Evolutionary conservation across 2,888 invertebrate genomes (phyloP), one percentile per base, ranked within the genome.

Genomic region (Sturmia bella): DNA sequence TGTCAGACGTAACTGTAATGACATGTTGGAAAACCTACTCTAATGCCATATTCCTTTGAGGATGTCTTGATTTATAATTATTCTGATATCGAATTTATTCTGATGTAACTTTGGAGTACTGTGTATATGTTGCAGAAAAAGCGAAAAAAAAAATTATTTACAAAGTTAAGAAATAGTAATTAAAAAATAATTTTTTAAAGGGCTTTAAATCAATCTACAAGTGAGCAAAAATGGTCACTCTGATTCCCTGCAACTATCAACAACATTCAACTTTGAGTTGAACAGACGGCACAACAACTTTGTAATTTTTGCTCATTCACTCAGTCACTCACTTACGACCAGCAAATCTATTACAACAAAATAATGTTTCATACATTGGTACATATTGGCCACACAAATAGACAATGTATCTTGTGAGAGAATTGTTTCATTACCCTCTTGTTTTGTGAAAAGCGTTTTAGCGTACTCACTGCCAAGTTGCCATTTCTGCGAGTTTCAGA

Each of bases 211-310:
- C n/a, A n/a, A n/a, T n/a, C n/a, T n/a, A n/a, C n/a, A n/a, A n/a
- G n/a, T n/a, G n/a, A n/a, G n/a, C n/a, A n/a, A n/a, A n/a, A n/a
- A n/a, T n/a, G n/a, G n/a, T n/a, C n/a, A n/a, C n/a, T n/a, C n/a
- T n/a, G n/a, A 78, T 82, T 82, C 82, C 77, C 59, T 32, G 50
- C 48, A 56, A 56, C 11, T 19, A n/a, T 64, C 43, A 70, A 37
- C 17, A 70, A 43, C 19, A 52, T 24, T 19, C 13, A 52, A 39
- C 24, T 56, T 63, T 39, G 24, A 66, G 64, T 24, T 48, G 21
- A 69, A 21, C 45, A 64, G 24, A 48, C 52, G 63, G 24, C 52
- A 50, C 21, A 61, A 57, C 61, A 56, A 32, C 32, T 9, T 32
- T 56, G 69, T 54, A 24, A 69, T 54, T 45, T 54, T 69, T 24